A percentile compares a stretch with the other conserved stretches of the same genome.
phyloP scores from a whole-genome alignment of 1,140 invertebrate genomes.

The Leptopilina clavipes region DNA sequence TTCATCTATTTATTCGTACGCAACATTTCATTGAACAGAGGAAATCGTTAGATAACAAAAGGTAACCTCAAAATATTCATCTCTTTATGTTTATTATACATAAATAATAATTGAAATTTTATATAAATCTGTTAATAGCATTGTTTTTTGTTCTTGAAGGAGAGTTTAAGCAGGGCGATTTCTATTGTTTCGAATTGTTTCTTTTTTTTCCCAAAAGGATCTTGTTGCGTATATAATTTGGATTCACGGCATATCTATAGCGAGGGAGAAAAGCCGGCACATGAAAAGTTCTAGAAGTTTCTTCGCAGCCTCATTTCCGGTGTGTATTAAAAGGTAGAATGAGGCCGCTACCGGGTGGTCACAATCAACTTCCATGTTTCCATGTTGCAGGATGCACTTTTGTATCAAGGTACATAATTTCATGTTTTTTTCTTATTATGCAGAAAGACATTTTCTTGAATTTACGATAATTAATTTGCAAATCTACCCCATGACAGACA shows the following conservation, averaged over 20 bases:
- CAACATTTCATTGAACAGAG: not conserved
- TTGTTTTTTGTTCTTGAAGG: not conserved
- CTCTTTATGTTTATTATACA: not conserved
- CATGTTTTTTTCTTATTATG: not conserved
- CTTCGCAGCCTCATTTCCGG: slow-evolving; percentile 62
- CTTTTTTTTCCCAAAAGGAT: not conserved
- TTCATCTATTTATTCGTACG: not conserved
- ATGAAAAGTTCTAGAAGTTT: slow-evolving; percentile 68
- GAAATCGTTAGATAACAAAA: not conserved
- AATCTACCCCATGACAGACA: too few relatives aligned
- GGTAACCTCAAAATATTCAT: slow-evolving; percentile 2
- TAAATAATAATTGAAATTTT: not conserved
- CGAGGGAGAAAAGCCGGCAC: slow-evolving; percentile 36
- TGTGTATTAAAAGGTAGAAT: slow-evolving; percentile 62
- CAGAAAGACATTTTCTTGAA: not conserved
- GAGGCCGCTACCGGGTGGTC: slow-evolving; percentile 49
- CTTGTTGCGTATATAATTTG: not conserved
- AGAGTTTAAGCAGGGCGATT: not conserved
- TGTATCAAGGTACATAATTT: not conserved
- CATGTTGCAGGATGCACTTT: slow-evolving; percentile 61
- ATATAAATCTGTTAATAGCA: not conserved
- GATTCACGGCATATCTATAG: not conserved
- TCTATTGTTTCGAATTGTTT: not conserved
- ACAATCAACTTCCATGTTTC: slow-evolving; percentile 48
- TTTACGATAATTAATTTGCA: too few relatives aligned